Conservation (phyloP, 2,113 vertebrate species). For the Oreochromis aureus region DNA sequence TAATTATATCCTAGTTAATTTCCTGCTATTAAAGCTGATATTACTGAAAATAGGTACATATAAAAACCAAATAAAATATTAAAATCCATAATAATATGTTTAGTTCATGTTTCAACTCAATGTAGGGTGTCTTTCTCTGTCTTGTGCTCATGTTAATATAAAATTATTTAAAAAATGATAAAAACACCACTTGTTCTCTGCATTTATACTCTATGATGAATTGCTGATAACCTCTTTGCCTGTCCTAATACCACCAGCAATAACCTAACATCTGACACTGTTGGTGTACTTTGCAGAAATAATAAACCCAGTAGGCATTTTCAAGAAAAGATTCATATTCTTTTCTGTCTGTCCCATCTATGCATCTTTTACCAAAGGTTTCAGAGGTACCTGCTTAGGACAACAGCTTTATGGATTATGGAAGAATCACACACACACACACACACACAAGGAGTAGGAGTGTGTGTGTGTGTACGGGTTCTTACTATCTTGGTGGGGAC, state of each 20-base stretch:
- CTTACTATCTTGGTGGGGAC: no score
- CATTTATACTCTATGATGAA: background rate
- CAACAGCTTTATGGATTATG: background rate
- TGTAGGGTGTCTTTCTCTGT: background rate
- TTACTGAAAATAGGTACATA: background rate
- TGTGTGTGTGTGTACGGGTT: no score
- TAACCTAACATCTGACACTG: background rate
- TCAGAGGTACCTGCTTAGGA: background rate
- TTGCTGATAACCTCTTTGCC: background rate
- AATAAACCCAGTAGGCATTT: background rate
- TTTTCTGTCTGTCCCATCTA: background rate
- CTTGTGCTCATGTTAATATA: background rate
- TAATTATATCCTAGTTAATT: background rate
- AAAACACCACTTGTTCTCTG: background rate
- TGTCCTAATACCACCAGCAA: background rate
- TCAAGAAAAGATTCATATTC: background rate
- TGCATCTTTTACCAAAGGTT: background rate
- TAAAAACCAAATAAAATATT: background rate
- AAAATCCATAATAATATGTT: background rate
- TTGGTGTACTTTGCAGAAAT: background rate
- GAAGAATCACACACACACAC: background rate
- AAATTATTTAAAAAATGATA: background rate
- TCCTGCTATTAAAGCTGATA: background rate
- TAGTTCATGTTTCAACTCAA: background rate
- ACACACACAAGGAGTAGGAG: no score